Evolutionary conservation across 2,888 invertebrate genomes (phyloP).

Genomic region (Yponomeuta evonymella): DNA sequence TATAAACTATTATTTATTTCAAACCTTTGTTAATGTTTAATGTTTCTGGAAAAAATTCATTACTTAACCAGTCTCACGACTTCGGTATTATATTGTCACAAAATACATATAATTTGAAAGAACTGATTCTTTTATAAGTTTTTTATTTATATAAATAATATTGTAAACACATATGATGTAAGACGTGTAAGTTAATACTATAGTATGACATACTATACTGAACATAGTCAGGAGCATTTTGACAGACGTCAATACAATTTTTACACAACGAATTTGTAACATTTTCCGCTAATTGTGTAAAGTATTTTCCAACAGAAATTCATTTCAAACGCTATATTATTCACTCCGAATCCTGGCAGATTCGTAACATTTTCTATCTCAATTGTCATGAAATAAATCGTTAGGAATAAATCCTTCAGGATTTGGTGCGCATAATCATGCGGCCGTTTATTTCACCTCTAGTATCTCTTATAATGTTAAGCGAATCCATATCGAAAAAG

Average conservation of each 20-base stretch:
- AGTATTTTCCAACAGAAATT: constrained; percentile 5
- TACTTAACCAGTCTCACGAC: not conserved
- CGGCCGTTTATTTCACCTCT: not conserved
- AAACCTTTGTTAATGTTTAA: not conserved
- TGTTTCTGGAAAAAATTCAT: not conserved
- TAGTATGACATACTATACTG: not conserved
- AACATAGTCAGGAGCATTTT: constrained; percentile 5
- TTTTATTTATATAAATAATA: constrained; percentile 18
- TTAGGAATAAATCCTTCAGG: too few relatives aligned
- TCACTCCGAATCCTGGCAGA: too few relatives aligned
- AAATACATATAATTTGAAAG: constrained; percentile 25
- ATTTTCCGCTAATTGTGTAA: not conserved
- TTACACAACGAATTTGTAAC: constrained; percentile 26
- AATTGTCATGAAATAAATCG: too few relatives aligned
- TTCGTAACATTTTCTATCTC: too few relatives aligned
- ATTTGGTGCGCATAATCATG: too few relatives aligned
- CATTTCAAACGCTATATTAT: not conserved
- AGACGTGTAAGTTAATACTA: not conserved
- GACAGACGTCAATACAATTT: constrained; percentile 8
- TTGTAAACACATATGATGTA: not conserved
- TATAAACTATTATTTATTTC: not conserved
- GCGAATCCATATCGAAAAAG: constrained; percentile 66
- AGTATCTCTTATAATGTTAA: constrained; percentile 31
- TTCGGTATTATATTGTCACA: constrained; percentile 19
- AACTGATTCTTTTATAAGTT: constrained; percentile 24